Conservation (phyloP, 2,797 vertebrate genomes). For the Carapus acus region DNA sequence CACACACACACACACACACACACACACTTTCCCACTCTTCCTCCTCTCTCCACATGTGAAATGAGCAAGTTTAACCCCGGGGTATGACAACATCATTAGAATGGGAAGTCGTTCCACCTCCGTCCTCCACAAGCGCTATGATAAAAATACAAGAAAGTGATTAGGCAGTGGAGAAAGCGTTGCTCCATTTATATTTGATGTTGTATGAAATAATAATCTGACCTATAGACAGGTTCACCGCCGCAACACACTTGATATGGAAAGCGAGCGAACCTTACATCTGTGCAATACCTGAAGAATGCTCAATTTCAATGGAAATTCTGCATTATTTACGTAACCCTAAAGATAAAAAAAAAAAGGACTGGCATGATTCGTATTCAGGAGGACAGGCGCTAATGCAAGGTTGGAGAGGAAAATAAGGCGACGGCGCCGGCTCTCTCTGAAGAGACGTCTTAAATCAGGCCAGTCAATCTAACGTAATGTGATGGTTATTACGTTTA, state of each 20-base stretch:
- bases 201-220: slow-evolving; percentile 68
- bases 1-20: slow-evolving; percentile 24
- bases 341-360: slow-evolving; percentile 50
- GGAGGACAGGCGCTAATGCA: slow-evolving; percentile 49
- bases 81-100: slow-evolving; percentile 64
- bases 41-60: slow-evolving; percentile 52
- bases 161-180: slow-evolving; percentile 59
- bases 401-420: slow-evolving; percentile 55
- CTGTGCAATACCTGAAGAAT: slow-evolving; percentile 20
- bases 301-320: slow-evolving; percentile 50
- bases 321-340: slow-evolving; percentile 61
- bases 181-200: slow-evolving; percentile 71
- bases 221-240: slow-evolving; percentile 59
- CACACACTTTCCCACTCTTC: neutral
- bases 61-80: slow-evolving; percentile 57
- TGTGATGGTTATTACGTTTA: slow-evolving; percentile 45
- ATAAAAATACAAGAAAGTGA: slow-evolving; percentile 69
- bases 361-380: slow-evolving; percentile 47
- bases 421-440: slow-evolving; percentile 54
- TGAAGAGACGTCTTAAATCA: slow-evolving; percentile 36
- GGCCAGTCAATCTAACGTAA: slow-evolving; percentile 48
- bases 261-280: slow-evolving; percentile 26
- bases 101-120: slow-evolving; percentile 59
- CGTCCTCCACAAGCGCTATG: slow-evolving; percentile 53
- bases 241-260: slow-evolving; percentile 38